Base-by-base conservation (phyloP, 2,888 invertebrate species). In the Machimus rusticus region DNA sequence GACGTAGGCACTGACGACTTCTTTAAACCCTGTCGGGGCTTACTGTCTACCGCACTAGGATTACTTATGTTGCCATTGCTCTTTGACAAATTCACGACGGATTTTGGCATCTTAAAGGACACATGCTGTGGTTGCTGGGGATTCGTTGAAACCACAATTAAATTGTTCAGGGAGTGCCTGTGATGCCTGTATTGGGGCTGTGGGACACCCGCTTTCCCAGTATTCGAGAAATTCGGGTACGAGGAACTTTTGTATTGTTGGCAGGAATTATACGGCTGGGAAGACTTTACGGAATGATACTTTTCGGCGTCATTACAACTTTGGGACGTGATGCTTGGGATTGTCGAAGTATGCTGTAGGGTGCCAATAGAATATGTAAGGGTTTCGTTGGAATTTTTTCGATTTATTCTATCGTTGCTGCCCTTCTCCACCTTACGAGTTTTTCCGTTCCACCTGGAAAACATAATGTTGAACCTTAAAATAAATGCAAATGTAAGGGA, bases 331-430 rank as follows among this genome's bases (percentile, higher is more conserved):
- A 90, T 90, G 66, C 14, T 89, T 85, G 55, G 87, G 88, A 66
- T 88, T 88, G 88, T 86, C 88, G 86, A 82, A 78, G 86, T 89
- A 87, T 90, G 91, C 9, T 91, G 91, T 34, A 90, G 88, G 57
- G 90, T 90, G 87, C 86, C 90, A 37, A 91, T 31, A 19, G 91
- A 90, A 88, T 92, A 92, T 87, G 91, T 92, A 28, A 91, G 86
- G 90, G 91, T 91, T 87, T 92, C 92, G 88, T 90, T 92, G 28
- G 92, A 92, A 88, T 92, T 92, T 88, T 92, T 92, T 28, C 92
- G 91, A 89, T 92, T 92, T 74, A 92, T 91, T 89, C 91, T 91
- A 89, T 92, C 92, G 88, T 89, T 92, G 89, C 92, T 92, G 77
- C 90, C 92, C 66, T 91, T 92, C 88, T 92, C 92, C 88, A 90